Base-by-base conservation (phyloP, 2,888 invertebrate genomes). In the Lithophane ornitopus region DNA sequence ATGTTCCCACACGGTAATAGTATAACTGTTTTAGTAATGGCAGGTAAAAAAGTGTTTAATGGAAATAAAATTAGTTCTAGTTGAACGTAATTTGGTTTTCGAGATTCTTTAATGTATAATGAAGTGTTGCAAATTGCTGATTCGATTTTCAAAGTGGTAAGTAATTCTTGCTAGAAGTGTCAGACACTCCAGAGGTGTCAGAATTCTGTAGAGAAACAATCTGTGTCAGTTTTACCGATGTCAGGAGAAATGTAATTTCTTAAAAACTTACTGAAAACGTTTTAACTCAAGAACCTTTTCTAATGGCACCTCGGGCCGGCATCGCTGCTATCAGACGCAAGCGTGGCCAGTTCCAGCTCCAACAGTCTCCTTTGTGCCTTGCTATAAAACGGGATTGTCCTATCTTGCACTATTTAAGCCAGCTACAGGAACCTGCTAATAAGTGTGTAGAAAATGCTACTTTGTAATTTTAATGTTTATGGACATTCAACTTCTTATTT, bases 1-100 rank as follows among this genome's bases (percentile, higher is more conserved):
- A 84, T 61, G 77, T 89, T 90, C 90, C 88, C 90, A 90, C 89
- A 84, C 85, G 65, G 82, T 83, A 86, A 85, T 81, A 85, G 78
- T 71, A 62, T 86, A 87, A 86, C 89, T 84, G 84, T 91, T 89
- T 79, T 52, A 71, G 89, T 87, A 86, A 74, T 61, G 62, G 70
- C 62, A 68, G 1, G 72, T 39, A 66, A 73, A 85, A 76, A 88
- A 88, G 89, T 85, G 70, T 75, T 65, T 71, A 83, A 58, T 73
- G 65, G 34, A 69, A 70, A 58, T 78, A 69, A 80, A 80, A 76
- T 76, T 81, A 49, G 49, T 11, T 58, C 59, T 62, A 16, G 16
- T 28, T 26, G 1, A 26, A 39, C 0, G 14, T 66, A n/a, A 54
- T 58, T 59, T n/a, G 54, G 22, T 34, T 80, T 59, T 52, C 14